phyloP scores from a whole-genome alignment of 2,888 invertebrate species.

The Epistrophella euchroma region DNA sequence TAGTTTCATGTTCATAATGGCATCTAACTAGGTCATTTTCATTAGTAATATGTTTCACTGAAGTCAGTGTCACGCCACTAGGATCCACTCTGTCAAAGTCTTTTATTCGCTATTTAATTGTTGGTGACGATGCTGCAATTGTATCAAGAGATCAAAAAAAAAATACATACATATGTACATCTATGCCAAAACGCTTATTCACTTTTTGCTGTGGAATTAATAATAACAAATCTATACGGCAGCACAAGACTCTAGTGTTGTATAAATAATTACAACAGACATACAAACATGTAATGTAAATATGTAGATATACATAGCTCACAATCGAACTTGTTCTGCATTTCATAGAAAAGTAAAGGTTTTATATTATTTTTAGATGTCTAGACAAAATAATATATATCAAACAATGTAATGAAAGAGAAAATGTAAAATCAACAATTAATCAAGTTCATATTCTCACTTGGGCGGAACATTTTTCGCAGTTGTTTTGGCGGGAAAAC shows the following conservation, averaged over 20 bases:
- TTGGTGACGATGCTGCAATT: slow-evolving; percentile 27
- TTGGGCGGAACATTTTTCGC: too few species aligned
- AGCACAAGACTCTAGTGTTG: neutral
- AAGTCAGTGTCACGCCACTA: slow-evolving; percentile 26
- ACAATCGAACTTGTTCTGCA: neutral
- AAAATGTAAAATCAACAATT: too few species aligned
- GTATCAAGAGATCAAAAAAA: slow-evolving; percentile 1
- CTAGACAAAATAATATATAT: too few species aligned
- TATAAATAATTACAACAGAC: neutral
- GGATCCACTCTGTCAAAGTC: slow-evolving; percentile 2
- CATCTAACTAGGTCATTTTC: neutral
- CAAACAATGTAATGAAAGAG: too few species aligned
- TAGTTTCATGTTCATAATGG: neutral
- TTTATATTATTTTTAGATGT: neutral
- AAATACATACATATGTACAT: neutral
- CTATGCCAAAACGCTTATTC: slow-evolving; percentile 30
- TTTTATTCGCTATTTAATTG: slow-evolving; percentile 5
- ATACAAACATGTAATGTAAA: neutral
- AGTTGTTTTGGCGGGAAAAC: too few species aligned
- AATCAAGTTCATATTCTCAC: too few species aligned
- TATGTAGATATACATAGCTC: neutral
- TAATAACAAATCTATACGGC: slow-evolving; percentile 51
- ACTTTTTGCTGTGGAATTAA: slow-evolving; percentile 26
- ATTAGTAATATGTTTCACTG: neutral
- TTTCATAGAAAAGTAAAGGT: neutral